Evolutionary conservation across 35 echinoderm and acorn worm species (phyloP).

Genomic region (Heliocidaris tuberculata): DNA sequence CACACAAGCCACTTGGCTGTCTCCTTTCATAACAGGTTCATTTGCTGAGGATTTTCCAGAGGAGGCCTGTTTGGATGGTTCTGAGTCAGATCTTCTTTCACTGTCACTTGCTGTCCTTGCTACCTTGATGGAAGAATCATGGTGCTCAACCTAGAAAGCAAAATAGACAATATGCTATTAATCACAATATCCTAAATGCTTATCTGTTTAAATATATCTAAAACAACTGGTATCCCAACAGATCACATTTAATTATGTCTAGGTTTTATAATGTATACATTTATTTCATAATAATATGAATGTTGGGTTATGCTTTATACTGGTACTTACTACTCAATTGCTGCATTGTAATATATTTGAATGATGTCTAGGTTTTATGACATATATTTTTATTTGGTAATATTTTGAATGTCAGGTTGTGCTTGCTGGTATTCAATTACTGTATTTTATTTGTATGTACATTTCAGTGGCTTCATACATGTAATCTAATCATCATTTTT

Average conservation of each 20-base stretch:
- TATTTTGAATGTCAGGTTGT: not conserved
- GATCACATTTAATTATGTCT: no score
- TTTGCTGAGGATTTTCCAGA: not conserved
- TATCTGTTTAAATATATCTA: no score
- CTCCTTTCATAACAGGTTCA: not conserved
- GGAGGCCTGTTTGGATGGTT: not conserved
- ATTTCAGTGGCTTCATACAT: no score
- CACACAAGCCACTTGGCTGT: not conserved
- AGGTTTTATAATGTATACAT: no score
- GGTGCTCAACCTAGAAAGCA: not conserved
- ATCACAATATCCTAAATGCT: not conserved
- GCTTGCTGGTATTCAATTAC: not conserved
- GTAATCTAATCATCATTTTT: no score
- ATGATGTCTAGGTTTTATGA: no score
- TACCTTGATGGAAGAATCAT: not conserved
- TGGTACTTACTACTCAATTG: not conserved
- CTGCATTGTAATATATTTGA: no score
- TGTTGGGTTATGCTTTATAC: not conserved
- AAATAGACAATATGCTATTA: not conserved
- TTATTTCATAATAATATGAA: not conserved
- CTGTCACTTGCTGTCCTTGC: conserved; percentile 27
- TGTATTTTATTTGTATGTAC: no score
- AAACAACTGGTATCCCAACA: no score
- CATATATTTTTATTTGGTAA: not conserved
- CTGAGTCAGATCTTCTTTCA: not conserved